Conservation (phyloP, 2,113 vertebrate species). For the Epinephelus lanceolatus region DNA sequence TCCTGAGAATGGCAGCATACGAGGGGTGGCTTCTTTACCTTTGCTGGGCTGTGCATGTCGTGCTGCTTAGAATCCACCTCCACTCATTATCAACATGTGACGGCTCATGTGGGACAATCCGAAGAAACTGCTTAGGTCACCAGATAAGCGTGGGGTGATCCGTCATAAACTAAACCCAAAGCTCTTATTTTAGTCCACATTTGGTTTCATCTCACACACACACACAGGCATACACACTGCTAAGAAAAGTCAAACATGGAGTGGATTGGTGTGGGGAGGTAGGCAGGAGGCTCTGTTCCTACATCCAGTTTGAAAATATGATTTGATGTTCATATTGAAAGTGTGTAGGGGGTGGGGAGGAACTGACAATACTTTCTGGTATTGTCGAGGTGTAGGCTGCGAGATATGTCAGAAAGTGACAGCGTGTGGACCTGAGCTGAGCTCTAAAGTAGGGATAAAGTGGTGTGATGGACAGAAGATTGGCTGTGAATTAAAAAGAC, state of each 20-base stretch:
- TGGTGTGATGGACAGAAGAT: slow-evolving; percentile 85
- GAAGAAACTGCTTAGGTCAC: slow-evolving; percentile 52
- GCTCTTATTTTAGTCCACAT: slow-evolving; percentile 31
- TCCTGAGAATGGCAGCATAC: slow-evolving; percentile 69
- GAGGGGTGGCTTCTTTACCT: slow-evolving; percentile 60
- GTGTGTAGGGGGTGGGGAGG: slow-evolving; percentile 43
- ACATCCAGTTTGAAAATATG: slow-evolving; percentile 54
- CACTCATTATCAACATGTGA: slow-evolving; percentile 51
- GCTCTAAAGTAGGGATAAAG: slow-evolving; percentile 82
- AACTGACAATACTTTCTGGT: slow-evolving; percentile 75
- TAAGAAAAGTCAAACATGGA: slow-evolving; percentile 28
- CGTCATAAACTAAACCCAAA: slow-evolving; percentile 38
- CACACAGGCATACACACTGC: not conserved
- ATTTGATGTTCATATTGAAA: slow-evolving; percentile 67
- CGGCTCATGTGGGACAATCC: slow-evolving; percentile 25
- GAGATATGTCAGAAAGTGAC: slow-evolving; percentile 82
- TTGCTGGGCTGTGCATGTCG: slow-evolving; percentile 47
- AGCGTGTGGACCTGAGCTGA: slow-evolving; percentile 79
- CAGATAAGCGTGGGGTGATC: slow-evolving; percentile 44
- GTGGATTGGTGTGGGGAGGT: slow-evolving; percentile 22
- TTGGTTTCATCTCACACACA: slow-evolving; percentile 19
- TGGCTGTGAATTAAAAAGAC: slow-evolving; percentile 84
- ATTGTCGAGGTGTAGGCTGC: slow-evolving; percentile 76
- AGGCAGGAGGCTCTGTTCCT: slow-evolving; percentile 50
- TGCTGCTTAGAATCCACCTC: slow-evolving; percentile 52